Evolutionary conservation across 2,888 invertebrate species (phyloP).

Genomic region (Caenorhabditis becei): DNA sequence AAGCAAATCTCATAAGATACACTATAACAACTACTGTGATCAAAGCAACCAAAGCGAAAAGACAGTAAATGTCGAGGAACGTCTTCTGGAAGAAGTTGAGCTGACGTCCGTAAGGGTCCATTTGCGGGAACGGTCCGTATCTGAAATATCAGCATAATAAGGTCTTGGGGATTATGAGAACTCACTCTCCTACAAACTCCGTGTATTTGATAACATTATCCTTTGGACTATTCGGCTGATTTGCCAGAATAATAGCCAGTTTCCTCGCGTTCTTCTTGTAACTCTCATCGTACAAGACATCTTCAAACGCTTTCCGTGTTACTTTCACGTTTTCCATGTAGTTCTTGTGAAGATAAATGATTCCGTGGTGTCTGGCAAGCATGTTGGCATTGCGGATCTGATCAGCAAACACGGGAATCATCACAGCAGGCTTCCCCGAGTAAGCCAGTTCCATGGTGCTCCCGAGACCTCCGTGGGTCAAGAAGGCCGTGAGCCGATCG

Average conservation of each 20-base stretch:
- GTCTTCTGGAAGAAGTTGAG: slow-evolving; percentile 51
- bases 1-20: neutral
- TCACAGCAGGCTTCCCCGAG: slow-evolving; percentile 44
- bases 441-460: slow-evolving; percentile 49
- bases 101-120: slow-evolving; percentile 53
- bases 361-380: slow-evolving; percentile 50
- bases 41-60: slow-evolving; percentile 16
- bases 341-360: slow-evolving; percentile 26
- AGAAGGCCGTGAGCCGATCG: slow-evolving; percentile 30
- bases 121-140: slow-evolving; percentile 56
- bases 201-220: slow-evolving; percentile 45
- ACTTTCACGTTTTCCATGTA: slow-evolving; percentile 12
- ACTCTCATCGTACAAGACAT: slow-evolving; percentile 23
- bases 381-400: slow-evolving; percentile 58
- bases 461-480: slow-evolving; percentile 57
- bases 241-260: slow-evolving; percentile 28
- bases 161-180: neutral
- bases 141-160: slow-evolving; percentile 17
- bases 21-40: neutral
- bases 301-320: slow-evolving; percentile 15
- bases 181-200: slow-evolving; percentile 49
- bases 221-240: slow-evolving; percentile 51
- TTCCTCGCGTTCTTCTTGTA: slow-evolving; percentile 37
- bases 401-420: slow-evolving; percentile 52
- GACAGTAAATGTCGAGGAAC: slow-evolving; percentile 41